Base-by-base conservation (phyloP, 2,113 vertebrate genomes). In the Takifugu bimaculatus region DNA sequence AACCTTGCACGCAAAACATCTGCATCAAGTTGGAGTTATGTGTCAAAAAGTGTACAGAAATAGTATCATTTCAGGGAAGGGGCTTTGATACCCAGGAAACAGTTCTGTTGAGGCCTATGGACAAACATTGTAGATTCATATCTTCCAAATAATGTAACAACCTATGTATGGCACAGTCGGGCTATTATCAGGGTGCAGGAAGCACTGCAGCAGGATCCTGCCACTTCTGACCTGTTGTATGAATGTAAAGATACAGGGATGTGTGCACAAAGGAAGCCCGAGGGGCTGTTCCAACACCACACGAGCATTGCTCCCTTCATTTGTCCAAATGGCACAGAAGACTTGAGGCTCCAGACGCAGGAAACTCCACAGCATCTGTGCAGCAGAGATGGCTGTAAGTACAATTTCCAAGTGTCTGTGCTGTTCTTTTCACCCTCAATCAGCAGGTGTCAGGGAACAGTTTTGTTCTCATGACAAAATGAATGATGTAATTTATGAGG, bases 381-480 rank as follows among this genome's bases (percentile, higher is more conserved):
- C 28, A 20, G 56, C 52, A 55, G 53, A 66, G 53, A 75, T 50
- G 6, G 52, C 57, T 26, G 35, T 15, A 4, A 47, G 56, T 56
- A 65, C 59, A 59, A 2, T 63, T 74, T 65, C 59, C 47, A 55
- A 73, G 45, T 70, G n/a, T 25, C 51, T 45, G 13, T 63, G 27
- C 66, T 65, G 26, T 50, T 12, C 43, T 20, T 42, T 44, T 61
- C 57, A 39, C 35, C 35, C 63, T 68, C 67, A 58, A 54, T 57
- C 65, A 39, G 27, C 25, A 15, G 48, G 39, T 57, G 49, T 69
- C 57, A n/a, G 10, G 29, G 39, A 53, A 9, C 59, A 63, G 71
- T 68, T 60, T 58, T 63, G 57, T 57, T 68, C 69, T 57, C 20
- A 55, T 55, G 60, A 62, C 39, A 67, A 69, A 20, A 78, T 79